Conservation (phyloP, 2,797 vertebrate species). For the Alectoris magna region DNA sequence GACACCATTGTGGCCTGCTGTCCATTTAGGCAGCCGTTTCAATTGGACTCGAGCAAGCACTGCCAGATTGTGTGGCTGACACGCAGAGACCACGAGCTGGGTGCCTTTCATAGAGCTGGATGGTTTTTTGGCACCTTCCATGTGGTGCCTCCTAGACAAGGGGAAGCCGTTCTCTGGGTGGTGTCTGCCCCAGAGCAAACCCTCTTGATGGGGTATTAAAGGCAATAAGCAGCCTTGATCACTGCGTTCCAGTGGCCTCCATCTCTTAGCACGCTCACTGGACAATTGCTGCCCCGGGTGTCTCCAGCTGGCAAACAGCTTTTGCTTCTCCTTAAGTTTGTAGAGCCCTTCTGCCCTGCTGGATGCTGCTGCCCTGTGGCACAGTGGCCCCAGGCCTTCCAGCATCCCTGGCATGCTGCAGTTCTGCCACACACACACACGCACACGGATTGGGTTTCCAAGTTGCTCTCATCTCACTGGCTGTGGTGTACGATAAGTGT, state of each 20-base stretch:
- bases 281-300: neutral
- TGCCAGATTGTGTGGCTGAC: neutral
- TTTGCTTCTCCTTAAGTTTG: neutral
- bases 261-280: neutral
- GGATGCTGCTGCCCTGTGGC: neutral
- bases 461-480: neutral
- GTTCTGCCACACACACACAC: neutral
- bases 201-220: fast-evolving
- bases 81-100: neutral
- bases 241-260: neutral
- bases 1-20: neutral
- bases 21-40: neutral
- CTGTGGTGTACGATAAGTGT: neutral
- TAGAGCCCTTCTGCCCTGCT: neutral
- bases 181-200: neutral
- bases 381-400: neutral
- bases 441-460: neutral
- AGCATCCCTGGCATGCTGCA: neutral
- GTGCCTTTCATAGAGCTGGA: neutral
- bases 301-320: neutral
- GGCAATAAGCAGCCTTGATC: neutral
- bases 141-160: neutral
- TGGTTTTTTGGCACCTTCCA: neutral
- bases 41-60: neutral
- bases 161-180: neutral